Percentiles rank a stretch among this genome's conserved stretches.
Evolutionary conservation across 2,113 vertebrate species (phyloP).

Genomic region (Otis tarda): DNA sequence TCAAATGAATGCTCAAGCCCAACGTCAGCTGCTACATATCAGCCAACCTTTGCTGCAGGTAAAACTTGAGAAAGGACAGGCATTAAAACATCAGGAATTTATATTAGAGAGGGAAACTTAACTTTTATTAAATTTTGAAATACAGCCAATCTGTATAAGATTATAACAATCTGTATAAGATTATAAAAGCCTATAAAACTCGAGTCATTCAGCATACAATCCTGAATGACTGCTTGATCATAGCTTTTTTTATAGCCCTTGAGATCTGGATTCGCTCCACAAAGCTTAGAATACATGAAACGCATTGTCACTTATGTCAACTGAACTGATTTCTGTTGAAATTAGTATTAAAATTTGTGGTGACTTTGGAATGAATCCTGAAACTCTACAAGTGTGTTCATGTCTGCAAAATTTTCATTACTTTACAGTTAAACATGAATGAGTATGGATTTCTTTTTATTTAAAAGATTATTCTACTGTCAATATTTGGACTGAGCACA

Average conservation of each 20-base stretch:
- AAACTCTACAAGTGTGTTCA: neutral
- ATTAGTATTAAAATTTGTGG: neutral
- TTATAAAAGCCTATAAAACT: neutral
- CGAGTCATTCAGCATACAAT: neutral
- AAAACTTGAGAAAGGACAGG: neutral
- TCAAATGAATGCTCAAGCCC: slow-evolving; percentile 90
- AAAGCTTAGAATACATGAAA: neutral
- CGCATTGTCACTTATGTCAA: fast-evolving
- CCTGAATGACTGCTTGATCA: neutral
- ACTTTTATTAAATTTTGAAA: neutral
- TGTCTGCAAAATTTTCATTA: neutral
- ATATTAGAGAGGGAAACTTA: neutral
- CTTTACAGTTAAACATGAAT: neutral
- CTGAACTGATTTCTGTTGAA: neutral
- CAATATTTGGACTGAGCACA: neutral
- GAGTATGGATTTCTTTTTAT: neutral
- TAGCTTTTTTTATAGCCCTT: neutral
- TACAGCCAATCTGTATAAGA: neutral
- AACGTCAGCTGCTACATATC: slow-evolving; percentile 80
- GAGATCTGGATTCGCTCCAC: neutral
- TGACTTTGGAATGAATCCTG: neutral
- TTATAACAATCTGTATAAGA: neutral
- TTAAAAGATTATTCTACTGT: neutral
- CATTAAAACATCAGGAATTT: neutral
- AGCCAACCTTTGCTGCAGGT: slow-evolving; percentile 97